Conservation (phyloP, 2,113 vertebrate species). For the Coregonus clupeaformis region DNA sequence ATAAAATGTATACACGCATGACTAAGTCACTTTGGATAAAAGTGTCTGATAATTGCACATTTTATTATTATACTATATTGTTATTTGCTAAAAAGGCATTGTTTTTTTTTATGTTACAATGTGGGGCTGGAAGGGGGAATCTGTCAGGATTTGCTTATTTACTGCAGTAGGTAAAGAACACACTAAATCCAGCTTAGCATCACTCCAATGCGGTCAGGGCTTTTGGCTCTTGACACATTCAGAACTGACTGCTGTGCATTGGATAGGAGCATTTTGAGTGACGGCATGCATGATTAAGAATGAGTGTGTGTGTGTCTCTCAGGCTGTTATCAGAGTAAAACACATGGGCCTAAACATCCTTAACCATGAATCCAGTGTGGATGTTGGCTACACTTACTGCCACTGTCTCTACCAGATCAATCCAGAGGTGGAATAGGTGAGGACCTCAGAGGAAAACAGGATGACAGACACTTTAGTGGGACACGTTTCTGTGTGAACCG, state of each 20-base stretch:
- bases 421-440: neutral
- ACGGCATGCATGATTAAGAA: neutral
- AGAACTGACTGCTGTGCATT: neutral
- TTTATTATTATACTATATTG: too few relatives aligned
- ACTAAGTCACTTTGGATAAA: too few relatives aligned
- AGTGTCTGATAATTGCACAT: too few relatives aligned
- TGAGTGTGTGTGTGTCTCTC: neutral
- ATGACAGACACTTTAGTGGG: neutral
- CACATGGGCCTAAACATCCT: neutral
- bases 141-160: slow-evolving; percentile 8
- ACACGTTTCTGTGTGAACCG: too few relatives aligned
- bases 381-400: neutral
- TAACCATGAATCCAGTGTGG: neutral
- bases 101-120: too few relatives aligned
- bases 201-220: slow-evolving; percentile 9
- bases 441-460: neutral
- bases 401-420: neutral
- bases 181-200: slow-evolving; percentile 25
- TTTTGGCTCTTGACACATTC: neutral
- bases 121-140: slow-evolving; percentile 7
- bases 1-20: too few relatives aligned
- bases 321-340: slow-evolving; percentile 11
- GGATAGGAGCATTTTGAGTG: neutral
- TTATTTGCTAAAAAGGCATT: too few relatives aligned
- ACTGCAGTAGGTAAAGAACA: slow-evolving; percentile 26